Evolutionary conservation across 2,113 vertebrate genomes (phyloP), one percentile per base, ranked within the genome.

Genomic region (Oryzias javanicus): DNA sequence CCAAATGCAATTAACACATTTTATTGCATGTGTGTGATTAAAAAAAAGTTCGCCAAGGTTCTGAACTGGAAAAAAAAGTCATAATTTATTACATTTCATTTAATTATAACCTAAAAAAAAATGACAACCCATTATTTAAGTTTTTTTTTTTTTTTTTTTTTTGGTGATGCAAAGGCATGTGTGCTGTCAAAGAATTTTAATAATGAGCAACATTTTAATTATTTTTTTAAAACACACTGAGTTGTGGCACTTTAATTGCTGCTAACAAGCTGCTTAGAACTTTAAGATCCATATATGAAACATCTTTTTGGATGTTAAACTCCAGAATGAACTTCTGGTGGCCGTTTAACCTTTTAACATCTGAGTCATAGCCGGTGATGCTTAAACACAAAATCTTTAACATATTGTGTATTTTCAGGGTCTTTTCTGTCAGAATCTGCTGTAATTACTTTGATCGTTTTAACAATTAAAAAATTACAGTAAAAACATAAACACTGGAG

Each of bases 201-300:
- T 35, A 55, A 62, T 59, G 18, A 42, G 25, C 57, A n/a, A 40
- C 68, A 67, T 60, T 49, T 55, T 59, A 64, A 78, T 72, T 49
- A 49, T 16, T 4, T 41, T 63, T 51, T 65, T 45, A 74, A 57
- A 48, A 42, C 48, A 74, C 55, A 24, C 47, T 24, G n/a, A 57
- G 40, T 35, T 20, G 17, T 20, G 45, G 14, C 22, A 51, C 16
- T 54, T 19, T 57, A 54, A 77, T 51, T 64, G 13, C 54, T 22
- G 49, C 20, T 66, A 55, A 76, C 14, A 64, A 60, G 53, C 41
- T 47, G 40, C 54, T 49, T n/a, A 64, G 52, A 22, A 46, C 18
- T 49, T 60, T 49, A 77, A 67, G 29, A 67, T 42, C 60, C 55
- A 12, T 49, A 1, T 12, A 64, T 55, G 29, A 42, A 60, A 40